These are phyloP conservation scores for Drosophila eohydei DNA, from an alignment of 2,888 invertebrate species.

Conservation along the genomic window DNA sequence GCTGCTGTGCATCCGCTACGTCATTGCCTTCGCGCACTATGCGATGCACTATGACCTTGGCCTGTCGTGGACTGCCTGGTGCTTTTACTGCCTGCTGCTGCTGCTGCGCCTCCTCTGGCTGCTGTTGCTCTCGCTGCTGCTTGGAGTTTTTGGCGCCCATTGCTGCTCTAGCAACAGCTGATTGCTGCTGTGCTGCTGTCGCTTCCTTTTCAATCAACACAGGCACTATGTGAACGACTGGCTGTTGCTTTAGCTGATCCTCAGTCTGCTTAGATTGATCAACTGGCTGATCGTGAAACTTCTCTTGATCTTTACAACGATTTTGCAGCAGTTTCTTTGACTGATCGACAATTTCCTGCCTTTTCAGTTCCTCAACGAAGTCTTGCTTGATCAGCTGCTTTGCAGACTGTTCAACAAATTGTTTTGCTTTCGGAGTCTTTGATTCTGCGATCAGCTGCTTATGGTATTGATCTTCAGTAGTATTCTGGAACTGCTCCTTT, in stretches of 20 bases:
- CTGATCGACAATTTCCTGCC: not conserved
- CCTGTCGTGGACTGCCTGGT: constrained; percentile 65
- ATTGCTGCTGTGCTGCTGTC: not conserved
- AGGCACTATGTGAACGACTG: constrained; percentile 26
- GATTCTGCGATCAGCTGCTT: not conserved
- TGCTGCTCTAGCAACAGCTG: constrained; percentile 5
- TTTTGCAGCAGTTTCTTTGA: constrained; percentile 1
- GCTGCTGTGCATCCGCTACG: constrained; percentile 10
- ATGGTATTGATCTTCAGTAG: not conserved
- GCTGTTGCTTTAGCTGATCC: constrained; percentile 4
- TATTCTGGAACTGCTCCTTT: not conserved
- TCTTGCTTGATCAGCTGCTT: not conserved
- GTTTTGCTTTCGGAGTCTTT: not conserved
- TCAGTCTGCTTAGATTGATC: constrained; percentile 2
- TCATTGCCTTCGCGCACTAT: constrained; percentile 42
- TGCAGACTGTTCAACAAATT: too few relatives aligned
- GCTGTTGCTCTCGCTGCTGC: constrained; percentile 44
- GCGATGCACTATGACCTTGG: constrained; percentile 79
- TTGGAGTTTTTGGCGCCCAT: constrained; percentile 73
- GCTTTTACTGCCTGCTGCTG: constrained; percentile 34
- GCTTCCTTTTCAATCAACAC: constrained; percentile 27
- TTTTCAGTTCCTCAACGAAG: not conserved
- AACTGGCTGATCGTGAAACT: not conserved
- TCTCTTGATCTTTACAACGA: not conserved
- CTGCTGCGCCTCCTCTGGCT: constrained; percentile 6